Percentiles rank a stretch among this genome's conserved stretches.
These are phyloP conservation scores for Synchiropus splendidus DNA, from an alignment of 2,113 vertebrate species.

Conservation along the genomic window DNA sequence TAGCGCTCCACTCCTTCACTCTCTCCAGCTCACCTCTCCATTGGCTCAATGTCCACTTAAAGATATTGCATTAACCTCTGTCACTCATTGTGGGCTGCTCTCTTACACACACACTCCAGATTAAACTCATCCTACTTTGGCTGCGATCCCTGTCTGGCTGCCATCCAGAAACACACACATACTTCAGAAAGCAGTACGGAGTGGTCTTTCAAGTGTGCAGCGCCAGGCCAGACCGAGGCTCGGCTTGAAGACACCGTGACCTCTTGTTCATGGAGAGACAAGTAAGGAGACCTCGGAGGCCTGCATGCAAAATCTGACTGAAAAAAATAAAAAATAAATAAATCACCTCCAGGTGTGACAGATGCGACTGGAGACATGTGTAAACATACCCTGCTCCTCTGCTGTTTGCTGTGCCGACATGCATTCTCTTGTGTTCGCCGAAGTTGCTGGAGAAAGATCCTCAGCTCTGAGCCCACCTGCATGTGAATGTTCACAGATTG, in stretches of 20 bases:
- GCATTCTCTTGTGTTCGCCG: slow-evolving; percentile 6
- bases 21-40: slow-evolving; percentile 34
- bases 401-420: not conserved
- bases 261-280: slow-evolving; percentile 1
- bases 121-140: slow-evolving; percentile 55
- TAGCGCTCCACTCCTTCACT: slow-evolving; percentile 28
- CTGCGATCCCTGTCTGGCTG: slow-evolving; percentile 43
- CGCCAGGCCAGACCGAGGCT: slow-evolving; percentile 4
- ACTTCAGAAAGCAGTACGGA: slow-evolving; percentile 11
- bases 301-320: not conserved
- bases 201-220: slow-evolving; percentile 13
- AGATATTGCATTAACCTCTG: slow-evolving; percentile 54
- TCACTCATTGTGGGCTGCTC: slow-evolving; percentile 29
- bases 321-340: slow-evolving; percentile 1
- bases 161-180: slow-evolving; percentile 21
- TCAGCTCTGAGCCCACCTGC: slow-evolving; percentile 29
- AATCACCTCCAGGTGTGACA: slow-evolving; percentile 11
- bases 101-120: slow-evolving; percentile 11
- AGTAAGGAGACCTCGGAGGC: no score
- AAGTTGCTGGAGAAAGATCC: slow-evolving; percentile 15
- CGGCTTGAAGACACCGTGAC: no score
- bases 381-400: slow-evolving; percentile 7
- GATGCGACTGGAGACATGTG: slow-evolving; percentile 20
- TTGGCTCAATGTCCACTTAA: slow-evolving; percentile 46
- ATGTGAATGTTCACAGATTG: slow-evolving; percentile 23